A percentile compares a stretch with the other conserved stretches of the same genome.
These are phyloP conservation scores for Chrysocyon brachyurus DNA, from an alignment of 2,797 vertebrate genomes.

Conservation along the genomic window DNA sequence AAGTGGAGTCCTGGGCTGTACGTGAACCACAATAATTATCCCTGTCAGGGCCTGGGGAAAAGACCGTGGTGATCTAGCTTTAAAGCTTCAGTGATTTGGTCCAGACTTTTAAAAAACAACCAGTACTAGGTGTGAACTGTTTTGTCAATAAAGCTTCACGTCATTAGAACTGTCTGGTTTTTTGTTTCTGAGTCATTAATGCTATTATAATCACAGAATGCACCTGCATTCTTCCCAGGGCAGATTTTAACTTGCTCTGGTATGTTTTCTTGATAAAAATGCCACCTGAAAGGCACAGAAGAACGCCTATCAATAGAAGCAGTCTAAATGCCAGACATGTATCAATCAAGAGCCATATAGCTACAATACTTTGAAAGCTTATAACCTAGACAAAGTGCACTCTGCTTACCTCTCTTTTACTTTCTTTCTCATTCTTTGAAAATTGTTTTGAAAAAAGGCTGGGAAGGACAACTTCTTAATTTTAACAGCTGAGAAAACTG, in stretches of 20 bases:
- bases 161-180: constrained; percentile 70
- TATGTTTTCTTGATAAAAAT: constrained; percentile 66
- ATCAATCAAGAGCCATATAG: neutral
- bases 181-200: constrained; percentile 78
- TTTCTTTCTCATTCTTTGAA: neutral
- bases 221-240: constrained; percentile 70
- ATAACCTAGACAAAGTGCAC: neutral
- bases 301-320: constrained; percentile 5
- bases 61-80: neutral
- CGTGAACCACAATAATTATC: constrained; percentile 41
- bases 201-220: constrained; percentile 68
- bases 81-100: constrained; percentile 68
- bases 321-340: neutral
- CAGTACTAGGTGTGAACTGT: constrained; percentile 67
- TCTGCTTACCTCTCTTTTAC: neutral
- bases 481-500: constrained; percentile 62
- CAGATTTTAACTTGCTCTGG: constrained; percentile 74
- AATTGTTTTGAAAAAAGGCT: constrained; percentile 41
- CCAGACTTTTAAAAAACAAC: constrained; percentile 70
- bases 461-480: neutral
- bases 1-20: constrained; percentile 1
- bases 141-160: constrained; percentile 73
- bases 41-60: neutral
- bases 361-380: neutral
- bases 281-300: constrained; percentile 48